These are phyloP conservation scores for Leptinotarsa peninsularis DNA, from an alignment of 2,888 invertebrate species.

Conservation along the genomic window DNA sequence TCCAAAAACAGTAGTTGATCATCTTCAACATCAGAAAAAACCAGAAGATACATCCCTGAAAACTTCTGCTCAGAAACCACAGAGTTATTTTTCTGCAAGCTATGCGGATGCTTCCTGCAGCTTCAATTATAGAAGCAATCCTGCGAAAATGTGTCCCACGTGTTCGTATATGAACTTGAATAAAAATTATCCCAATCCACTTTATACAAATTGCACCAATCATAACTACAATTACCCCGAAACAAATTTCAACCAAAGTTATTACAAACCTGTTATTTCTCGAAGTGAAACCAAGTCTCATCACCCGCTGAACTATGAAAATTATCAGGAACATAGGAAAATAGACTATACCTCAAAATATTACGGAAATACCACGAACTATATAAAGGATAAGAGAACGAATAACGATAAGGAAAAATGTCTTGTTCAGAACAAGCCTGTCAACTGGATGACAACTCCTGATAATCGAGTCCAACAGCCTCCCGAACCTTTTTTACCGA, in stretches of 20 bases:
- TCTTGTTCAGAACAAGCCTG: constrained; percentile 63
- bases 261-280: constrained; percentile 50
- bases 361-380: constrained; percentile 38
- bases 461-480: constrained; percentile 62
- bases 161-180: constrained; percentile 48
- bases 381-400: constrained; percentile 40
- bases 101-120: constrained; percentile 32
- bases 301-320: constrained; percentile 59
- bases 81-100: constrained; percentile 36
- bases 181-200: constrained; percentile 57
- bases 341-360: constrained; percentile 41
- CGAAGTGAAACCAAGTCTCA: constrained; percentile 51
- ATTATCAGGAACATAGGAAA: constrained; percentile 52
- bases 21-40: constrained; percentile 7
- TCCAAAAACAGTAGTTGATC: constrained; percentile 8
- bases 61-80: constrained; percentile 29
- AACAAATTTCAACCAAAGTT: constrained; percentile 54
- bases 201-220: constrained; percentile 59
- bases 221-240: constrained; percentile 58
- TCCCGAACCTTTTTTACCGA: constrained; percentile 66
- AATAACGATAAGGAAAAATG: constrained; percentile 39
- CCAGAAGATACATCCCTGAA: not conserved
- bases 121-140: constrained; percentile 31
- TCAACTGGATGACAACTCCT: constrained; percentile 75
- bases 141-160: constrained; percentile 30